Percentiles rank a stretch among this genome's conserved stretches.
Evolutionary conservation across 2,888 invertebrate species (phyloP).

Genomic region (Eristalis tenax): DNA sequence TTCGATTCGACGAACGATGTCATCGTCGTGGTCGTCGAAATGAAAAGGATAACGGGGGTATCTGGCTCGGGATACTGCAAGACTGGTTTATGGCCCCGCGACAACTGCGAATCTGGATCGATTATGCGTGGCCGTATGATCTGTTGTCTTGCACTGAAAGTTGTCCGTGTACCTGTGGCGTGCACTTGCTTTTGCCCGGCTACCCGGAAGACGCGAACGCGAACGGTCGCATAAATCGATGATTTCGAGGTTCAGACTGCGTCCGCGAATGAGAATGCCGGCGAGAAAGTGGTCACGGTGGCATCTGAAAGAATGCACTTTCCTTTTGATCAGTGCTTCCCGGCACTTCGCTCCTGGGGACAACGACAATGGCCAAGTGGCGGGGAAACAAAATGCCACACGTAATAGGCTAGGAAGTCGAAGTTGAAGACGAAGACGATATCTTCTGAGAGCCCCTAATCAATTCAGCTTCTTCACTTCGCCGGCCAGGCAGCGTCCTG

Average conservation of each 20-base stretch:
- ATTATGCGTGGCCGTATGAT: constrained; percentile 58
- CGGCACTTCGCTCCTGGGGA: background rate
- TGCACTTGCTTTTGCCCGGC: constrained; percentile 48
- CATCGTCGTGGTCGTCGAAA: constrained; percentile 53
- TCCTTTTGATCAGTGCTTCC: constrained; percentile 55
- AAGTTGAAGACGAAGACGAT: constrained; percentile 28
- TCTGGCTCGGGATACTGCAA: constrained; percentile 2
- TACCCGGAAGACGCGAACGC: constrained; percentile 57
- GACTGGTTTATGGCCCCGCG: constrained; percentile 47
- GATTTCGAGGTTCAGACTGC: constrained; percentile 52
- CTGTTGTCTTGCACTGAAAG: constrained; percentile 52
- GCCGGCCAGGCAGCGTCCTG: constrained; percentile 1
- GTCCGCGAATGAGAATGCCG: constrained; percentile 41
- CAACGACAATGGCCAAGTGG: background rate
- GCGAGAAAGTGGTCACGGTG: constrained; percentile 59
- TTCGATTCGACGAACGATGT: constrained; percentile 30
- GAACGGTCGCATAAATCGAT: constrained; percentile 44
- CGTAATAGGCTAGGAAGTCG: constrained; percentile 57
- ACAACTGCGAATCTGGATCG: constrained; percentile 57
- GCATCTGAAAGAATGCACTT: constrained; percentile 58
- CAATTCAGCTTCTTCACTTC: constrained; percentile 32
- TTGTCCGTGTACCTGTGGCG: constrained; percentile 19
- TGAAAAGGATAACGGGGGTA: constrained; percentile 58
- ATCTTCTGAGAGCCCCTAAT: constrained; percentile 43
- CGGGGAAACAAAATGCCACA: constrained; percentile 43